Conservation (phyloP, 2,888 invertebrate genomes). For the Drosophila yooni region DNA sequence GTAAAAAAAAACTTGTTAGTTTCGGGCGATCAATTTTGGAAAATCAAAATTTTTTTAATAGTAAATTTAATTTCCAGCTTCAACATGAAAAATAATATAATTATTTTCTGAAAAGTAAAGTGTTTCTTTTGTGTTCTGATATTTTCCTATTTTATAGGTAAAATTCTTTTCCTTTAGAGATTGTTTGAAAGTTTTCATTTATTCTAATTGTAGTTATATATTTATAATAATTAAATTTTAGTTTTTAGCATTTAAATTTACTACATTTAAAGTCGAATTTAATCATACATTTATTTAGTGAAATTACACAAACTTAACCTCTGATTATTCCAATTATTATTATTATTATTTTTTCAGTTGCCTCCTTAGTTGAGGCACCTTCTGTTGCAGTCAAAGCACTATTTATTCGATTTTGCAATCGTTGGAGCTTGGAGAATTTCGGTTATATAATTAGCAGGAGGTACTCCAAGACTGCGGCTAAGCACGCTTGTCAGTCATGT, state of each 20-base stretch:
- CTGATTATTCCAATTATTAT: background rate
- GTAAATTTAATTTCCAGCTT: too few species aligned
- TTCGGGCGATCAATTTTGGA: background rate
- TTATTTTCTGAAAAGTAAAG: background rate
- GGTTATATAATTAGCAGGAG: background rate
- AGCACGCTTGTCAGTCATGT: conserved; percentile 11
- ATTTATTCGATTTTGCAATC: conserved; percentile 10
- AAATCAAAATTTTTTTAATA: too few species aligned
- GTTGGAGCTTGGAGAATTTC: background rate
- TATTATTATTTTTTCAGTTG: background rate
- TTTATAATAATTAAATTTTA: background rate
- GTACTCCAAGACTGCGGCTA: background rate
- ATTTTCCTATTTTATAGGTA: background rate
- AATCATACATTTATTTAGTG: background rate
- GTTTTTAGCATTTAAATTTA: background rate
- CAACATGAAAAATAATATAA: background rate
- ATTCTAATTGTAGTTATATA: too few species aligned
- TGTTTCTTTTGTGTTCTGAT: background rate
- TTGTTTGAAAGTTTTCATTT: background rate
- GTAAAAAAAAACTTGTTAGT: background rate
- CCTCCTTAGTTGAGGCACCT: background rate
- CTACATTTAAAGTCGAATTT: background rate
- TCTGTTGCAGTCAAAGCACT: background rate
- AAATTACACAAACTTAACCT: background rate
- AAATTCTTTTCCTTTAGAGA: background rate